Evolutionary conservation across 2,888 invertebrate genomes (phyloP).

Genomic region (Melipona bicolor): DNA sequence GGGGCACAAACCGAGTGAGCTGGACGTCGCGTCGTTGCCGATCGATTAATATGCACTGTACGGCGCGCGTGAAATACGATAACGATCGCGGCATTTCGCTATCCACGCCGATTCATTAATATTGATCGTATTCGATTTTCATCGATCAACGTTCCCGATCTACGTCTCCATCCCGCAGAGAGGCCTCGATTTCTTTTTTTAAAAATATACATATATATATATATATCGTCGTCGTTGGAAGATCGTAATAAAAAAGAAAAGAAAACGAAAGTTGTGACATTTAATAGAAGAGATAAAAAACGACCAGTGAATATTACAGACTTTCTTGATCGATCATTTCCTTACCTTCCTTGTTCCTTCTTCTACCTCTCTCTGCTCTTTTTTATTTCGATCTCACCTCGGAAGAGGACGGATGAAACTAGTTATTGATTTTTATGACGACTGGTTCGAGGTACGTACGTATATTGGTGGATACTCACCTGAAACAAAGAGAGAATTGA

Average conservation of each 20-base stretch:
- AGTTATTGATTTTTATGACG: background rate
- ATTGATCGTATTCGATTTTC: conserved; percentile 60
- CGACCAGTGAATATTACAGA: background rate
- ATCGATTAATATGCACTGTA: conserved; percentile 53
- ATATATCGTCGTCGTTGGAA: background rate
- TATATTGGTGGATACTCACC: conserved; percentile 7
- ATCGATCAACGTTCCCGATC: conserved; percentile 46
- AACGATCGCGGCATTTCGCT: conserved; percentile 48
- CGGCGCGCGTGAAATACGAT: conserved; percentile 42
- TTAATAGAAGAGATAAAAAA: background rate
- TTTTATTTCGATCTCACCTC: background rate
- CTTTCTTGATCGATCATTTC: background rate
- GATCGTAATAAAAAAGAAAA: background rate
- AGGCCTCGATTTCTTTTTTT: no score
- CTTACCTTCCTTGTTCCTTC: no score
- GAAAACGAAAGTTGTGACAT: background rate
- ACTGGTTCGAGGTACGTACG: background rate
- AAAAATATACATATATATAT: no score
- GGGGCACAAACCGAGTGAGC: conserved; percentile 15
- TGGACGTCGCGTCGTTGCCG: background rate
- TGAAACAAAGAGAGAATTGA: background rate
- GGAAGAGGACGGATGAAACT: background rate
- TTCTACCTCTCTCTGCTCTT: no score
- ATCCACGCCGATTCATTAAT: conserved; percentile 55
- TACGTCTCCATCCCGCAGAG: conserved; percentile 34